Evolutionary conservation across 2,797 vertebrate species (phyloP).

Genomic region (Lepilemur ruficaudatus): DNA sequence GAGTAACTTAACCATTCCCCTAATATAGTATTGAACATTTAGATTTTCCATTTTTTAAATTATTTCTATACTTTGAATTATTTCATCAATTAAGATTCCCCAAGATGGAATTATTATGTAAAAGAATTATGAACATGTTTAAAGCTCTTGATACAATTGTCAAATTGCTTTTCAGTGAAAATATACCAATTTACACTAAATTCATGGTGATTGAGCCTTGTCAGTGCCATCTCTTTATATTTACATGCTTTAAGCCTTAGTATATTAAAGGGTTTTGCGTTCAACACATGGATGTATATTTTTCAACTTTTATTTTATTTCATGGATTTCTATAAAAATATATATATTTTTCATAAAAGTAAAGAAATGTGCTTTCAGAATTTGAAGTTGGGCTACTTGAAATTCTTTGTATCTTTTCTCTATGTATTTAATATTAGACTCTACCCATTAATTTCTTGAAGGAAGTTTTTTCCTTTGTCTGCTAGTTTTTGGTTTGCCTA

Average conservation of each 20-base stretch:
- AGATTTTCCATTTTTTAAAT: not conserved
- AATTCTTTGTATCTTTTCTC: not conserved
- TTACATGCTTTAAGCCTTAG: not conserved
- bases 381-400: not conserved
- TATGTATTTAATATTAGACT: not conserved
- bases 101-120: not conserved
- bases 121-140: not conserved
- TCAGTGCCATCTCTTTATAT: not conserved
- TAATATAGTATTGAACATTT: not conserved
- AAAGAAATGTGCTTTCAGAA: not conserved
- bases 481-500: not conserved
- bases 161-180: not conserved
- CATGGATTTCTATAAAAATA: not conserved
- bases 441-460: not conserved
- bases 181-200: not conserved
- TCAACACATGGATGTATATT: not conserved
- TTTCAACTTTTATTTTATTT: not conserved
- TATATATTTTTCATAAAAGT: not conserved
- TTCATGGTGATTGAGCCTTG: not conserved
- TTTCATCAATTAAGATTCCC: not conserved
- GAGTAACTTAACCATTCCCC: not conserved
- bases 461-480: not conserved
- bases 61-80: not conserved
- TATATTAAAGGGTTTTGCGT: not conserved
- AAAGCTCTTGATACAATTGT: not conserved